A percentile compares a stretch with the other conserved stretches of the same genome.
These are phyloP conservation scores for Euplexia lucipara DNA, from an alignment of 2,888 invertebrate genomes.

Conservation along the genomic window DNA sequence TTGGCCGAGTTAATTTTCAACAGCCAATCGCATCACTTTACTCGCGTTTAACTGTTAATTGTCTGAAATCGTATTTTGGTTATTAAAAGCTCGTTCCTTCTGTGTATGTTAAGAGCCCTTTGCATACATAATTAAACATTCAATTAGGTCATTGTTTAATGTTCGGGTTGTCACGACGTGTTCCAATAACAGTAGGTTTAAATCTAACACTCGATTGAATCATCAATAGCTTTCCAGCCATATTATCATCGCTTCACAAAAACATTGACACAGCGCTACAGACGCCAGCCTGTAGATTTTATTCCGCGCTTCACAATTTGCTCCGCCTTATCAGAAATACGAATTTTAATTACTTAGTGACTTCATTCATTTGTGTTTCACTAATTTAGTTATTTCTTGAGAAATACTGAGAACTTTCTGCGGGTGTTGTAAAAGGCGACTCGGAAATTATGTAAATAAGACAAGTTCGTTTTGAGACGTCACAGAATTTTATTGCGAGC, in stretches of 20 bases:
- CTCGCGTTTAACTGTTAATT: too few species aligned
- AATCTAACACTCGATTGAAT: conserved; percentile 2
- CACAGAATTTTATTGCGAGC: too few species aligned
- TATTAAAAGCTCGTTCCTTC: too few species aligned
- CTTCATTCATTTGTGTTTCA: conserved; percentile 10
- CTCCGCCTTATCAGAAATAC: conserved; percentile 16
- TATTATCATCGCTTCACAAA: conserved; percentile 25
- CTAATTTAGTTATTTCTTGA: not conserved
- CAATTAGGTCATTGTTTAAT: too few species aligned
- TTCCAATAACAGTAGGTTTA: not conserved
- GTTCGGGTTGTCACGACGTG: too few species aligned
- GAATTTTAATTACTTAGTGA: conserved; percentile 18
- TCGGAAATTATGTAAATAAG: too few species aligned
- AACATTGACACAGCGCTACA: conserved; percentile 45
- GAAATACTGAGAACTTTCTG: not conserved
- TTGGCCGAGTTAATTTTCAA: too few species aligned
- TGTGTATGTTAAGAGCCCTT: too few species aligned
- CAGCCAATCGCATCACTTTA: too few species aligned
- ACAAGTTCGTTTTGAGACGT: too few species aligned
- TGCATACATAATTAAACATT: too few species aligned
- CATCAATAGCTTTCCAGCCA: conserved; percentile 13
- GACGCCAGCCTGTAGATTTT: conserved; percentile 23
- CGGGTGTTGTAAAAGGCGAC: not conserved
- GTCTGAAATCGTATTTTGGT: too few species aligned
- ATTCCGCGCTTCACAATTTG: conserved; percentile 27